Percentiles rank a stretch among this genome's conserved stretches.
These are phyloP conservation scores for Ectemnius lituratus DNA, from an alignment of 2,888 invertebrate species.

Conservation along the genomic window DNA sequence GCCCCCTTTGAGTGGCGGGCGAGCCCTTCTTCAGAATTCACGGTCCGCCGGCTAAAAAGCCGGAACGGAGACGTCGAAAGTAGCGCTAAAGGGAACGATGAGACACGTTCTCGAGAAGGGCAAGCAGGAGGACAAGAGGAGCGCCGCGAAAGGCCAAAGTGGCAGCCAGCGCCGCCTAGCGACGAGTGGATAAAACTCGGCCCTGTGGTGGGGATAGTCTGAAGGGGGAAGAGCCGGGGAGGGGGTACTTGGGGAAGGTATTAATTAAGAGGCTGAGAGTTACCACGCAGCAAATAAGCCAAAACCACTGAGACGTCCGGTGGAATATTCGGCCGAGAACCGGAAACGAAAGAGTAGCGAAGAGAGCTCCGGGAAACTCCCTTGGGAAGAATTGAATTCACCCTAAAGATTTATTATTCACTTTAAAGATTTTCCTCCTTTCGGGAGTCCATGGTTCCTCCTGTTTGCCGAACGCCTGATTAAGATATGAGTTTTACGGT, in stretches of 20 bases:
- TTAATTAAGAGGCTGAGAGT: constrained; percentile 72
- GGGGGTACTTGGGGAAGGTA: constrained; percentile 36
- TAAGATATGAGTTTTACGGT: too few species aligned
- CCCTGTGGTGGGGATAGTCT: too few species aligned
- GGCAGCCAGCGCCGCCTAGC: neutral
- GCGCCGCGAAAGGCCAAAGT: neutral
- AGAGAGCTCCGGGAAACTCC: too few species aligned
- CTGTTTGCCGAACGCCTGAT: too few species aligned
- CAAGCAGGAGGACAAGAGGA: neutral
- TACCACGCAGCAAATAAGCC: constrained; percentile 59
- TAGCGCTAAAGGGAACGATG: neutral
- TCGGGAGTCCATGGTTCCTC: too few species aligned
- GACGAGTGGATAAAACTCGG: neutral
- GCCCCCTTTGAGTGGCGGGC: constrained; percentile 25
- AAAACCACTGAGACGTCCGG: constrained; percentile 20
- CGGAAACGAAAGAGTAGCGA: too few species aligned
- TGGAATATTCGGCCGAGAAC: constrained; percentile 30
- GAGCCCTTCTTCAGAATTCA: constrained; percentile 32
- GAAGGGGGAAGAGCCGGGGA: neutral
- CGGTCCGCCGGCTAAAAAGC: constrained; percentile 32
- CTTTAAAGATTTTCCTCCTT: too few species aligned
- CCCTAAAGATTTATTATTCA: too few species aligned
- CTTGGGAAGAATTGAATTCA: too few species aligned
- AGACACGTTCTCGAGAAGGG: neutral
- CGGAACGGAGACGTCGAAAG: constrained; percentile 12